Base-by-base conservation (phyloP, 1,140 invertebrate species). In the Apis florea region DNA sequence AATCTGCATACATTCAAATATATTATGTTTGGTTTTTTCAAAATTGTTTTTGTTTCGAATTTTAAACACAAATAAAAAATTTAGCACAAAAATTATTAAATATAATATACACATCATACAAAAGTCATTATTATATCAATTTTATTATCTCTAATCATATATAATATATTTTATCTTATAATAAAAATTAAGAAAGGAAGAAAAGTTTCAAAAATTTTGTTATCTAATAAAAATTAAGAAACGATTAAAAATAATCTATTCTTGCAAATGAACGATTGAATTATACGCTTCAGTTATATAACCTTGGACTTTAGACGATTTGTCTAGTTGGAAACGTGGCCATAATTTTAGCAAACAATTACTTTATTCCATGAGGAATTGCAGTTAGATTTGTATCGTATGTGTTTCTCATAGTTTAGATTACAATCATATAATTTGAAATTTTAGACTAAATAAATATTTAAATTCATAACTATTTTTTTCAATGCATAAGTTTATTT, bases 241-340 rank as follows among this genome's bases (percentile, higher is more conserved):
- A 61, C 19, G 12, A 11, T 58, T 58, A 21, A 58, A 72, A 72
- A 6, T 51, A 59, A 47, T 15, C 1, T 51, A 15, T 53, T 53
- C 59, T 75, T 75, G 53, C 19, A 64, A 82, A 77, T 86, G 85
- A 82, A 87, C 67, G 75, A 54, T 82, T 72, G 40, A 80, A 82
- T 84, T 84, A 59, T 61, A 63, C 76, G 80, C 82, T 72, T 85
- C 76, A 63, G 47, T 81, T 79, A 68, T 83, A 83, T 86, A 81
- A 81, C 90, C 89, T 91, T 91, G 90, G 87, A 91, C 90, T 90
- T 90, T 90, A 89, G 67, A 89, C 89, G 83, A 83, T 67, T 84
- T 81, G 85, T 86, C 86, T 73, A 69, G 64, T 59, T 77, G 68
- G 76, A 72, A 47, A 59, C 79, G 68, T 19, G 31, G 64, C 47